A percentile compares a stretch with the other conserved stretches of the same genome.
These are phyloP conservation scores for Xenopus tropicalis DNA, from an alignment of 2,113 vertebrate species.

Conservation along the genomic window UCB_Xtro_10.0 CM004444.2:131429501-131430000, in stretches of 20 bases:
- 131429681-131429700: slow-evolving; percentile 31
- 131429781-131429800: slow-evolving; percentile 27
- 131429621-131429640: slow-evolving; percentile 26
- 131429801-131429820: slow-evolving; percentile 31
- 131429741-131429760: slow-evolving; percentile 31
- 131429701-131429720: slow-evolving; percentile 37
- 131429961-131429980: too few relatives aligned
- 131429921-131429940: too few relatives aligned
- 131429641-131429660: slow-evolving; percentile 43
- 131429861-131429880: neutral
- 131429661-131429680: slow-evolving; percentile 34
- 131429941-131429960: too few relatives aligned
- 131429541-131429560: slow-evolving; percentile 11
- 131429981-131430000: too few relatives aligned
- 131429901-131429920: too few relatives aligned
- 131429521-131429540: neutral
- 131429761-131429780: slow-evolving; percentile 36
- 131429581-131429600: slow-evolving; percentile 27
- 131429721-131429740: slow-evolving; percentile 43
- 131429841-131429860: slow-evolving; percentile 4
- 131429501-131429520: neutral
- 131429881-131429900: too few relatives aligned
- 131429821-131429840: slow-evolving; percentile 15
- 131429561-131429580: slow-evolving; percentile 6
- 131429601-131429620: slow-evolving; percentile 16